Base-by-base conservation (phyloP, 2,888 invertebrate genomes). In the Zootermopsis nevadensis region DNA sequence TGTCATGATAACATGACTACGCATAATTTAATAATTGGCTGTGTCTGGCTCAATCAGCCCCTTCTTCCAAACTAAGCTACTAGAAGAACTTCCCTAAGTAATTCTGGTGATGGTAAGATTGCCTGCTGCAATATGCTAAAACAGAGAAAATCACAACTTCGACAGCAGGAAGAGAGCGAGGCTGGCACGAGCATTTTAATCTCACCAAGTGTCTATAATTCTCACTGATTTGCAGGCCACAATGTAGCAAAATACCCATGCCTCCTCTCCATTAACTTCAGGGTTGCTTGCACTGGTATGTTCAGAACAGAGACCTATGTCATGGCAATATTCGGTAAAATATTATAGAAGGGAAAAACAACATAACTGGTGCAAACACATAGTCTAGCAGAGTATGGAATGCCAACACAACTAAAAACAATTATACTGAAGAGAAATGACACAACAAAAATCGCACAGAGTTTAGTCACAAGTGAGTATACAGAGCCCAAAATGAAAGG, bases 61-160 rank as follows among this genome's bases (percentile, higher is more conserved):
- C 38, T 42, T 74, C 74, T 38, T 42, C 69, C 74, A 74, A 74
- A 74, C 74, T 60, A 60, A 60, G 60, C 74, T n/a, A 38, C 33
- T 38, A 74, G 69, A 8, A 67, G 15, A 74, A 74, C 38, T 38
- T 74, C 74, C 74, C 38, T 42, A 74, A 31, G 38, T 38, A 74
- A 74, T 74, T 74, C n/a, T 74, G 74, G 35, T 74, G 38, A 69
- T 69, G 33, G 19, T 27, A 27, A 72, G 0, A 27, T 27, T 74
- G 74, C 74, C 74, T 69, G 24, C 74, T 74, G 74, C 74, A 69
- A 8, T 69, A 33, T 33, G 30, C 19, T 24, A 42, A 74, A 42
- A 35, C 33, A 38, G 33, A 74, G 15, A 22, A n/a, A 74, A 33
- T n/a, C 27, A 33, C 69, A 69, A 31, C 27, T 67, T 67, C 31